Evolutionary conservation across 2,888 invertebrate species (phyloP).

Genomic region (Julus scandinavius): DNA sequence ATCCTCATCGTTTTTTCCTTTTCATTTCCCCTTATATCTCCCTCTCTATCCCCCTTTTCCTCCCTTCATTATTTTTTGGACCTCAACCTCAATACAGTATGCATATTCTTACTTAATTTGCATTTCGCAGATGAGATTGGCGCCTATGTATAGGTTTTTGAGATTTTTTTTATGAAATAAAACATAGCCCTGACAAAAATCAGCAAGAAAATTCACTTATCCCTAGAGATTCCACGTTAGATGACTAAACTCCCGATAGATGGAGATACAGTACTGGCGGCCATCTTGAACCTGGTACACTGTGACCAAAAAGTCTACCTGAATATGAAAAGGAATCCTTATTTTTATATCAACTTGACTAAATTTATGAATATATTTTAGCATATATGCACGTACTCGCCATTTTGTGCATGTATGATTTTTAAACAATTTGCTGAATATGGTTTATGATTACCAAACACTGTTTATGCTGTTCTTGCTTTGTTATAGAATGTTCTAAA

Average conservation of each 20-base stretch:
- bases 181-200: constrained; percentile 2
- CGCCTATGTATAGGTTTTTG: background rate
- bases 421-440: too few species aligned
- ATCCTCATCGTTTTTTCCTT: background rate
- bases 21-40: background rate
- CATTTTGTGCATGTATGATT: too few species aligned
- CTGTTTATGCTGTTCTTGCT: too few species aligned
- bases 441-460: too few species aligned
- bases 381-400: too few species aligned
- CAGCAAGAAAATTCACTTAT: background rate
- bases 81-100: background rate
- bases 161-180: background rate
- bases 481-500: too few species aligned
- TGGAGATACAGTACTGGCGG: background rate
- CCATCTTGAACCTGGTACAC: background rate
- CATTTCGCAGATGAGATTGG: constrained; percentile 21
- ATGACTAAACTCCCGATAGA: background rate
- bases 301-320: too few species aligned
- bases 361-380: too few species aligned
- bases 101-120: constrained; percentile 5
- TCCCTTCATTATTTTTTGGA: background rate
- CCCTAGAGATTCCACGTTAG: background rate
- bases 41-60: background rate
- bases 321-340: background rate
- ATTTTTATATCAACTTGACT: too few species aligned